These are phyloP conservation scores for Prosopocoilus inquinatus DNA, from an alignment of 2,888 invertebrate species.

Conservation along the genomic window DNA sequence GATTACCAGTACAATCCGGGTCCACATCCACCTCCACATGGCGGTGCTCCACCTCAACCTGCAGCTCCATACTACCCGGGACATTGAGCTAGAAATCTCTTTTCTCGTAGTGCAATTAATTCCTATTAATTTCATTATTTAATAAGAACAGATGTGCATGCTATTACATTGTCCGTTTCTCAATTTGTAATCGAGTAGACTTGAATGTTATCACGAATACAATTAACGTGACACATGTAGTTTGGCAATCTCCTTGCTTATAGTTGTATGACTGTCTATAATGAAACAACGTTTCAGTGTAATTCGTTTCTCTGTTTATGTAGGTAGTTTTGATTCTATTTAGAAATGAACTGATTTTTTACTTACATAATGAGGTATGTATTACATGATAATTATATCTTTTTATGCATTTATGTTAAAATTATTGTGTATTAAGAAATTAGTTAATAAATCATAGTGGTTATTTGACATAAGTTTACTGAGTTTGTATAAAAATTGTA, in stretches of 20 bases:
- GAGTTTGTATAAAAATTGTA: too few relatives aligned
- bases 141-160: slow-evolving; percentile 10
- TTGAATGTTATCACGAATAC: slow-evolving; percentile 4
- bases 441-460: slow-evolving; percentile 17
- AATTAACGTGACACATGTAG: slow-evolving; percentile 18
- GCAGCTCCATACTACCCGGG: slow-evolving; percentile 25
- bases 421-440: slow-evolving; percentile 3
- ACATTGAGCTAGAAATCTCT: slow-evolving; percentile 11
- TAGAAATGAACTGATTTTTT: slow-evolving; percentile 35
- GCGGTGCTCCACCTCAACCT: slow-evolving; percentile 18
- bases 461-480: slow-evolving; percentile 12
- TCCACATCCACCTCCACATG: slow-evolving; percentile 21
- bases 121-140: slow-evolving; percentile 16
- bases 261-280: slow-evolving; percentile 14
- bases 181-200: slow-evolving; percentile 1
- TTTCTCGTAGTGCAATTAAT: slow-evolving; percentile 17
- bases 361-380: slow-evolving; percentile 21
- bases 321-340: slow-evolving; percentile 24
- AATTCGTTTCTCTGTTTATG: slow-evolving; percentile 21
- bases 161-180: slow-evolving; percentile 14
- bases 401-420: slow-evolving; percentile 19
- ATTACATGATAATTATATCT: slow-evolving; percentile 12
- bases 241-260: slow-evolving; percentile 18
- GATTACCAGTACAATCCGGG: slow-evolving; percentile 39
- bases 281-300: slow-evolving; percentile 13